phyloP scores from a whole-genome alignment of 1,140 invertebrate genomes.

The Drosophila leontia region DNA sequence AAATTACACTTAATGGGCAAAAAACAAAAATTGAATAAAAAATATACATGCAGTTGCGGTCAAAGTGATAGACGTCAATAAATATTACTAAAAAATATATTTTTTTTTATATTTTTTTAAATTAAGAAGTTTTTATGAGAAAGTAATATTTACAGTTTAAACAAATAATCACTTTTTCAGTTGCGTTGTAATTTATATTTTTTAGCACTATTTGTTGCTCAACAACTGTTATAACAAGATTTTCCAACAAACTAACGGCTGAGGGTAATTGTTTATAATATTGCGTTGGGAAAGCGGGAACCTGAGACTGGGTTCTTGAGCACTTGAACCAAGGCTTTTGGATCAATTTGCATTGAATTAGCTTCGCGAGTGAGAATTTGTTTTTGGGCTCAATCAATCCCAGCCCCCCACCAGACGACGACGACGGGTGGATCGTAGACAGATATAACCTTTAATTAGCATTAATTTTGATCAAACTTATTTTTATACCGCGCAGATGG shows the following conservation, averaged over 20 bases:
- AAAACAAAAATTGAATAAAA: conserved; percentile 32
- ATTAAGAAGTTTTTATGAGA: neutral
- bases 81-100: neutral
- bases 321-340: conserved; percentile 53
- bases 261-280: conserved; percentile 48
- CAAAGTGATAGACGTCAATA: neutral
- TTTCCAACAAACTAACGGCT: conserved; percentile 14
- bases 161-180: neutral
- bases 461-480: conserved; percentile 62
- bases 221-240: conserved; percentile 5
- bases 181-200: neutral
- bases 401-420: neutral
- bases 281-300: conserved; percentile 11
- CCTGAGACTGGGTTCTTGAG: conserved; percentile 24
- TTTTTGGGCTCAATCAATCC: conserved; percentile 17
- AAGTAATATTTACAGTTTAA: neutral
- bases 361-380: conserved; percentile 17
- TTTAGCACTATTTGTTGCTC: neutral
- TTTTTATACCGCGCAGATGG: conserved; percentile 64
- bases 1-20: conserved; percentile 64
- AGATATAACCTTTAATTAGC: conserved; percentile 67
- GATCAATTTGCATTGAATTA: conserved; percentile 73
- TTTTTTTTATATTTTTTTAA: neutral
- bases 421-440: conserved; percentile 17
- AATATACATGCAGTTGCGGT: conserved; percentile 1